Base-by-base conservation (phyloP, 2,888 invertebrate species). In the Pollenia amentaria region DNA sequence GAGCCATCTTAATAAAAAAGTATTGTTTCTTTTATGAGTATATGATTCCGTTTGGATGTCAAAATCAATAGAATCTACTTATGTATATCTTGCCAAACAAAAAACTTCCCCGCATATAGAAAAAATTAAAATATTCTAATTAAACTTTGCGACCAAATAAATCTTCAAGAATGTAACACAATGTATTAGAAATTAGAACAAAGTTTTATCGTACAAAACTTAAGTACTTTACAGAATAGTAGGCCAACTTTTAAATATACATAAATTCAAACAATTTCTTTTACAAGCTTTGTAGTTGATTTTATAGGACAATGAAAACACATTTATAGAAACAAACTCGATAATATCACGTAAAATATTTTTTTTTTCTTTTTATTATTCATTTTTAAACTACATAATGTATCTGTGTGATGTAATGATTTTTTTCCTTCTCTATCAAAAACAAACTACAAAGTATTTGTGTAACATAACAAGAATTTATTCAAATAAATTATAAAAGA, bases 401-500 rank as follows among this genome's bases (percentile, higher is more conserved):
- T 51, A 18, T 21, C 11, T 21, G n/a, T 67, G 46, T 77, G 70
- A 65, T 83, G 44, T 70, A 64, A 72, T 72, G 40, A 57, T 79
- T 60, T 57, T 38, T 21, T 42, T 51, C 38, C 12, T 16, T 8
- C 48, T 21, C 10, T 14, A 48, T 57, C 60, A 18, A 48, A 18
- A 10, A 40, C 18, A 67, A 69, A 67, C 46, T 48, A n/a, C 38
- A 67, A 69, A 77, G 46, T 55, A 46, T 75, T 70, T 83, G 57
- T 79, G 29, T 64, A 42, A 29, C 38, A 46, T 62, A 72, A 79
- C 53, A 82, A 77, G 65, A 79, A 57, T 78, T 10, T 53, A 81
- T 85, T 81, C 64, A 82, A 79, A 86, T 83, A 76, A 78, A 70
- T 82, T 75, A 82, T 60, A 75, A 78, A 69, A 44, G 77, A 55